Conservation (phyloP, 1,140 invertebrate species). For the Musca domestica region DNA sequence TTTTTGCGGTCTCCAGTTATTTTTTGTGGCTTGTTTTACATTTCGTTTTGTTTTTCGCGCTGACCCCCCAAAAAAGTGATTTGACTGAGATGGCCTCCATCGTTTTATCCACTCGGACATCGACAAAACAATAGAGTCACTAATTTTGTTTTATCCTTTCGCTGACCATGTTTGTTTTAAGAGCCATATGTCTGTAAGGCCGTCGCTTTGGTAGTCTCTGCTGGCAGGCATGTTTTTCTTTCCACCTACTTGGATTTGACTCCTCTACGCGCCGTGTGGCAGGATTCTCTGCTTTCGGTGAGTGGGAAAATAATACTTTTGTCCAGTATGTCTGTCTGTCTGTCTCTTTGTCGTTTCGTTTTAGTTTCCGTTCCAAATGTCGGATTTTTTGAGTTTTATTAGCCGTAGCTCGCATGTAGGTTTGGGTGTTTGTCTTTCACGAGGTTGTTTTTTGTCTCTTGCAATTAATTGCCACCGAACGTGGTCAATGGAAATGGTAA, state of each 20-base stretch:
- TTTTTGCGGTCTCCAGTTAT: background rate
- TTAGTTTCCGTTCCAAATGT: background rate
- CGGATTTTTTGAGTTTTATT: background rate
- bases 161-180: constrained; percentile 2
- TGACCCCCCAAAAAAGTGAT: too few species aligned
- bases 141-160: constrained; percentile 17
- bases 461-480: constrained; percentile 22
- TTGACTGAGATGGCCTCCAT: too few species aligned
- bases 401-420: background rate
- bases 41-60: too few species aligned
- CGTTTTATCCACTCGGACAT: too few species aligned
- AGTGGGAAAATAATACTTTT: too few species aligned
- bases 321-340: too few species aligned
- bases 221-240: background rate
- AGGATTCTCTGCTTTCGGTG: too few species aligned
- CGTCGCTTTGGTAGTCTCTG: background rate
- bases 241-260: background rate
- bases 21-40: background rate
- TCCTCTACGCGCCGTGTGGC: too few species aligned
- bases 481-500: constrained; percentile 20
- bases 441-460: background rate
- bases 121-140: constrained; percentile 16
- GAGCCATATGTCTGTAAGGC: constrained; percentile 7
- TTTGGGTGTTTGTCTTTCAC: too few species aligned
- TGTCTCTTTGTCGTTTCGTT: background rate